Evolutionary conservation across 2,888 invertebrate genomes (phyloP), one percentile per base, ranked within the genome.

Genomic region (Eupithecia tripunctaria): DNA sequence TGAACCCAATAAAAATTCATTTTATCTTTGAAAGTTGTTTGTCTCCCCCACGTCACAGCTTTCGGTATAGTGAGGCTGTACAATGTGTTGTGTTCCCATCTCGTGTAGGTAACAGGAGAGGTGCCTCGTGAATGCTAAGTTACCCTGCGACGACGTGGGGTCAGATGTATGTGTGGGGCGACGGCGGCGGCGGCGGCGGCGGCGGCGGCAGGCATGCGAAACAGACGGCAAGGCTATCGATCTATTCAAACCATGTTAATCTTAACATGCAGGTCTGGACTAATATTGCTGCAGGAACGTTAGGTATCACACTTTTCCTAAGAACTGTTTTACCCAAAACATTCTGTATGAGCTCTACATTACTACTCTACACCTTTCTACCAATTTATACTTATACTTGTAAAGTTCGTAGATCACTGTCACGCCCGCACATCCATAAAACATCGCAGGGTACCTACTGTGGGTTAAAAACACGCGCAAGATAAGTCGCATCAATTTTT

Each of bases 401-500:
- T 59, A 51, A 69, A 63, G 59, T 76, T 73, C 73, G 72, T 76
- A 78, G 73, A 76, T 77, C 76, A 51, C 72, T 69, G 72, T 75
- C 72, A 75, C 78, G 77, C 71, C 67, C 70, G 67, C 29, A 75
- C 78, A 76, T 79, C 87, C 89, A 92, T 92, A 91, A 91, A 89
- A 89, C 91, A 91, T 90, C 85, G 80, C 83, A 82, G 84, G 47
- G 47, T 86, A 85, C 86, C 84, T 63, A 63, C 36, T 36, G 84
- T 82, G 81, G 80, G 81, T 84, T 84, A 88, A 85, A 74, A 87
- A 88, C 88, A 85, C 87, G 81, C 82, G 81, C 83, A 81, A 81
- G 90, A 93, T 92, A 92, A 92, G 91, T 89, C 90, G 88, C 91
- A 89, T 90, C 93, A 88, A 90, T 93, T 94, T 93, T 94, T 94